Base-by-base conservation (phyloP, 2,888 invertebrate genomes). In the Seira musarum region DNA sequence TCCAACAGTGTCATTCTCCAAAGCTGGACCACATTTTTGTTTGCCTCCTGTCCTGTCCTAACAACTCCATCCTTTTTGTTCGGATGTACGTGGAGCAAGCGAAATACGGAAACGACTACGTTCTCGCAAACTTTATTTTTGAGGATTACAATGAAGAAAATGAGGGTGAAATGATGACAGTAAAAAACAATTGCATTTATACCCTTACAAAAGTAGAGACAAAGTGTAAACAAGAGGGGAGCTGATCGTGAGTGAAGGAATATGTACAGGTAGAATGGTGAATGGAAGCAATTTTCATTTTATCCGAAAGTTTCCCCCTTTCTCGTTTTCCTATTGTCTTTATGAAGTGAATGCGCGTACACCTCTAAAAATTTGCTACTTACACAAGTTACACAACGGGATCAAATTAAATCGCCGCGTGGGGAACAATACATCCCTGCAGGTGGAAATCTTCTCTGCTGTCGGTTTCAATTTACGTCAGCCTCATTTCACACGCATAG, bases 341-440 rank as follows among this genome's bases (percentile, higher is more conserved):
- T 57, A 17, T 40, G 19, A 35, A 19, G 22, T 35, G 60, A n/a
- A 73, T 35, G 73, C 60, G 25, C 35, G 68, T 72, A 70, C 65
- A 72, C 73, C 70, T 53, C 3, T 17, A 17, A 13, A 53, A 53
- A 53, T 8, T 53, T 53, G 53, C 53, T 53, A 53, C 60, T 22
- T n/a, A 17, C 40, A 22, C 25, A 30, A 24, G 73, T 17, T 35
- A 66, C 70, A 71, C 78, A 65, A 70, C 61, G 57, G 71, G 70
- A 72, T 71, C 75, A 83, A 74, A 80, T 80, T 80, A 80, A 81
- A 83, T 79, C 78, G 72, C 75, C 78, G 75, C 78, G 65, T 69
- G 69, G 53, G 69, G 57, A 80, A 53, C 78, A 75, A 74, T 78
- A 67, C 72, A 72, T 78, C 75, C 75, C 74, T 77, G 75, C 81